Evolutionary conservation across 2,888 invertebrate species (phyloP).

Genomic region (Aspidiotus rigidus): DNA sequence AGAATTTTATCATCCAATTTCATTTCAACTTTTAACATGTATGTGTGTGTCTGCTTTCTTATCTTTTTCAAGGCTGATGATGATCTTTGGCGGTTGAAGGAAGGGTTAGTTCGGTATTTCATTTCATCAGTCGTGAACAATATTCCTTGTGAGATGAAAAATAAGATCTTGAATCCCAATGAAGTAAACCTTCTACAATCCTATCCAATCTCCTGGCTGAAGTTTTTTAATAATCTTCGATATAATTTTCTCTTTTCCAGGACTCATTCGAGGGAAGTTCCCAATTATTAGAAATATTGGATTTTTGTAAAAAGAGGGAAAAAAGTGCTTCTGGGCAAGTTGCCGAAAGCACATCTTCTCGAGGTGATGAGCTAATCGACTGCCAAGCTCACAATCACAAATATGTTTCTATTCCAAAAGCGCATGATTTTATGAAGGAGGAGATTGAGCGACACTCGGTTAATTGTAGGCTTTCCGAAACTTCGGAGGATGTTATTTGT

Average conservation of each 20-base stretch:
- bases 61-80: constrained; percentile 16
- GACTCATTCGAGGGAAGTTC: background rate
- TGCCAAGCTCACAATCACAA: too few species aligned
- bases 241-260: background rate
- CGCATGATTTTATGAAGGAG: too few species aligned
- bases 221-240: background rate
- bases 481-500: too few species aligned
- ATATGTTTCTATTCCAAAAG: too few species aligned
- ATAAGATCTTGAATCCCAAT: constrained; percentile 57
- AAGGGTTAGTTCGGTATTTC: constrained; percentile 59
- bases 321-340: background rate
- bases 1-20: background rate
- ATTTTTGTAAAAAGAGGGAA: constrained; percentile 8
- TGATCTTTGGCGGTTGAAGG: constrained; percentile 43
- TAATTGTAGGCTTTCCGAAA: too few species aligned
- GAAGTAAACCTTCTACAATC: constrained; percentile 44
- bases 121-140: constrained; percentile 53
- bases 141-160: constrained; percentile 46
- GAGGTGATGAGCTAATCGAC: too few species aligned
- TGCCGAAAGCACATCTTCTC: background rate
- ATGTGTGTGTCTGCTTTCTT: too few species aligned
- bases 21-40: background rate
- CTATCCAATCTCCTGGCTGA: background rate
- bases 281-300: constrained; percentile 6
- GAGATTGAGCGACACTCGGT: too few species aligned